Evolutionary conservation across 92 coral and sea anemone species (phyloP), one percentile per base, ranked within the genome.

Genomic region (Chrysogorgia sp.): DNA sequence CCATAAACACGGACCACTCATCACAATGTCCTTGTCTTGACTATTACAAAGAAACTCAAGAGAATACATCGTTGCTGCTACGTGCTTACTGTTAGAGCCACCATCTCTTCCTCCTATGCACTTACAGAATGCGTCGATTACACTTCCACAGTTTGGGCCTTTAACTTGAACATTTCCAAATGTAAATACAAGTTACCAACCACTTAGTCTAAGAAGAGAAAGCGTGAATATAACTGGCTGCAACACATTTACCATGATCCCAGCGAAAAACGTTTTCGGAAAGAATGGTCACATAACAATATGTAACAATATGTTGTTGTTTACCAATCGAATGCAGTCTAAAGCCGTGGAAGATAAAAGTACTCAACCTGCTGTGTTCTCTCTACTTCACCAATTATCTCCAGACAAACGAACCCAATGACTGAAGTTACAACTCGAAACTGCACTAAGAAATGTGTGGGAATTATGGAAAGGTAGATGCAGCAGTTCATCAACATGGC

Each of bases 91-190:
- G n/a, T n/a, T n/a, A n/a, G n/a, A 85, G 4, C 81, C 92, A 10
- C 89, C 86, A 85, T 88, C 86, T 60, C 77, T 61, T 53, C 89
- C 84, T 47, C 86, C 92, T 85, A 83, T 87, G 52, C 88, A 87
- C 43, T 86, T 82, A 28, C 90, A 86, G 68, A 67, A 56, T 55
- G 87, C 89, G 25, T 63, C 50, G 17, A 86, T 80, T 57, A 57
- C 63, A 57, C 63, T 57, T 12, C 63, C 63, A 12, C 63, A 23
- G 63, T 57, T 57, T 15, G 63, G 57, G 77, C 81, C 22, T 80
- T 80, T 67, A 72, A 75, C 45, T 70, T 90, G 47, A 58, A 79
- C 37, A 90, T 86, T 60, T 67, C 84, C 40, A 86, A 87, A 84
- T 79, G 71, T 49, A 76, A 55, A 80, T 86, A 68, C 25, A 79